Conservation (phyloP, 1,140 invertebrate genomes). For the Wasmannia auropunctata region DNA sequence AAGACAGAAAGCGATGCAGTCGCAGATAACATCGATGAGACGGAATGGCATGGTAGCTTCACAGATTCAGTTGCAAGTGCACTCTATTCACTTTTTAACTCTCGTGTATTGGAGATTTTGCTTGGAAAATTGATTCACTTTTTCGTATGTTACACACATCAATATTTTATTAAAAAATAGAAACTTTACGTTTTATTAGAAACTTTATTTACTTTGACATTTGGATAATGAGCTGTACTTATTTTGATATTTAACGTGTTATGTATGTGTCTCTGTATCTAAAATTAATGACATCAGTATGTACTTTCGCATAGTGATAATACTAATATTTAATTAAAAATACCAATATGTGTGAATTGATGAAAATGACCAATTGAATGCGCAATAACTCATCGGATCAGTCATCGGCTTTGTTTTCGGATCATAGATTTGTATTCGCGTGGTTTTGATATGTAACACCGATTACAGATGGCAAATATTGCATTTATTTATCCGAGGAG, state of each 20-base stretch:
- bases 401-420: neutral
- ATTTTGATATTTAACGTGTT: neutral
- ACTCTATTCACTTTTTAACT: neutral
- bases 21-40: neutral
- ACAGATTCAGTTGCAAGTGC: neutral
- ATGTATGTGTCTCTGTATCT: neutral
- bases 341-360: neutral
- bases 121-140: neutral
- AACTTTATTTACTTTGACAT: neutral
- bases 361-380: slow-evolving; percentile 7
- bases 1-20: slow-evolving; percentile 27
- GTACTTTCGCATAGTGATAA: neutral
- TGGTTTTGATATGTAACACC: neutral
- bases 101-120: neutral
- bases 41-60: neutral
- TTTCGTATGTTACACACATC: neutral
- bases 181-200: neutral
- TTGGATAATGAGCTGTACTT: neutral
- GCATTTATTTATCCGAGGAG: neutral
- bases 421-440: neutral
- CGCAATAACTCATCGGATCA: neutral
- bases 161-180: slow-evolving; percentile 16
- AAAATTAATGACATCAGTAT: neutral
- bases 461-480: slow-evolving; percentile 11
- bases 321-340: slow-evolving; percentile 27